Evolutionary conservation across 2,797 vertebrate species (phyloP).

Genomic region (Lophius americanus): DNA sequence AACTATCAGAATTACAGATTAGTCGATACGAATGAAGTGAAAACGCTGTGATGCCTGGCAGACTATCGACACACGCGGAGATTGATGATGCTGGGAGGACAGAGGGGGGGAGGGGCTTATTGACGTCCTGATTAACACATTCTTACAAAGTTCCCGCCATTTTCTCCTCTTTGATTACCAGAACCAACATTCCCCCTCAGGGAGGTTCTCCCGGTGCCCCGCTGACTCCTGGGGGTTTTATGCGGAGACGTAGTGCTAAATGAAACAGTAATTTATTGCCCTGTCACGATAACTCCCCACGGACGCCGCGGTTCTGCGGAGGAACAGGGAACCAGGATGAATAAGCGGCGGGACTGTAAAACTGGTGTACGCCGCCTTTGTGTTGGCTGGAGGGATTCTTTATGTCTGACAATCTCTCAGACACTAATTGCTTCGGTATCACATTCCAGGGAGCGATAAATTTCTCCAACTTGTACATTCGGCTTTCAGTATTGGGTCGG

Average conservation of each 20-base stretch:
- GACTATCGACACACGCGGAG: conserved; percentile 45
- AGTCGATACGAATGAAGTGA: conserved; percentile 49
- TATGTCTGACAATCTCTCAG: conserved; percentile 80
- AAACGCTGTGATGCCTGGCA: conserved; percentile 35
- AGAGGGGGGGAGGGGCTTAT: conserved; percentile 27
- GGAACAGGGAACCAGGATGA: conserved; percentile 78
- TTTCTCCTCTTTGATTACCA: conserved; percentile 61
- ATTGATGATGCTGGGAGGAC: conserved; percentile 35
- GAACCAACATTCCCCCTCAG: conserved; percentile 44
- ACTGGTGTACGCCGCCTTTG: conserved; percentile 79
- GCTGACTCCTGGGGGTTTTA: conserved; percentile 67
- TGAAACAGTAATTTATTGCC: conserved; percentile 77
- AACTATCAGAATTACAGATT: conserved; percentile 49
- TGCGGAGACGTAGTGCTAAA: conserved; percentile 75
- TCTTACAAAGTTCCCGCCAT: conserved; percentile 54
- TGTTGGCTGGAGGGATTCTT: conserved; percentile 79
- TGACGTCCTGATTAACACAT: conserved; percentile 61
- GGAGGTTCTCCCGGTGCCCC: conserved; percentile 56
- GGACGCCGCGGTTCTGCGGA: conserved; percentile 68
- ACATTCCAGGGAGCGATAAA: conserved; percentile 81
- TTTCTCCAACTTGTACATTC: conserved; percentile 79
- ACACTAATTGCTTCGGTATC: conserved; percentile 86
- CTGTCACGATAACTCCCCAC: conserved; percentile 73
- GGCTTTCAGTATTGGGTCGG: conserved; percentile 61
- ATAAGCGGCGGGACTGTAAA: conserved; percentile 82